Conservation (phyloP, 2,888 invertebrate genomes). For the Drosophila bunnanda region DNA sequence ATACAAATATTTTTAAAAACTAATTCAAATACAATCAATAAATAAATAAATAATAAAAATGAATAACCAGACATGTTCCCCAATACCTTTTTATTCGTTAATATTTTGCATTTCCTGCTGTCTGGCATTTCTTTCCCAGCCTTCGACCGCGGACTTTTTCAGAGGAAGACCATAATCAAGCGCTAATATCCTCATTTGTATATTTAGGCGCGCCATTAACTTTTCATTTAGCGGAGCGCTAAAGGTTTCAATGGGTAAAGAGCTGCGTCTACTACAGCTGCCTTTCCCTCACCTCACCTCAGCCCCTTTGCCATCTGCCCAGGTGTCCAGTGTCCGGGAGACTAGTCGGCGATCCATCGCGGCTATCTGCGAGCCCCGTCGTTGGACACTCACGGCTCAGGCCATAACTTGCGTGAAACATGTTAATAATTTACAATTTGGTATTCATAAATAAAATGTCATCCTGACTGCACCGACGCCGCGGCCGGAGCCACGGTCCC, state of each 20-base stretch:
- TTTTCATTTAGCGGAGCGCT: slow-evolving; percentile 70
- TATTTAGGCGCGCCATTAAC: slow-evolving; percentile 68
- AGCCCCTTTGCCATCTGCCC: slow-evolving; percentile 20
- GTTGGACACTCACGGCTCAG: slow-evolving; percentile 51
- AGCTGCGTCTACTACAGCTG: slow-evolving; percentile 6
- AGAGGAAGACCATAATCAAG: slow-evolving; percentile 73
- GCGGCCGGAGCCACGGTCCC: slow-evolving; percentile 27
- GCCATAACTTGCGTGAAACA: slow-evolving; percentile 83
- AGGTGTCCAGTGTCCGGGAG: slow-evolving; percentile 38
- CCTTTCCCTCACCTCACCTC: slow-evolving; percentile 1
- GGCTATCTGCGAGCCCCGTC: slow-evolving; percentile 23
- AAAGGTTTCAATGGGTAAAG: slow-evolving; percentile 51
- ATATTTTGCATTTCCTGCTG: slow-evolving; percentile 22
- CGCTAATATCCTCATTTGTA: slow-evolving; percentile 80
- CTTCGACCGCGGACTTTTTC: slow-evolving; percentile 50
- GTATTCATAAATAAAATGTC: slow-evolving; percentile 85
- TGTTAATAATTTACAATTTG: slow-evolving; percentile 85
- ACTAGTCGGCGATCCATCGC: slow-evolving; percentile 60
- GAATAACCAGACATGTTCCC: neutral
- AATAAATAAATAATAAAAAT: too few species aligned
- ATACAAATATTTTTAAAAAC: too few species aligned
- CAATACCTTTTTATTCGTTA: neutral
- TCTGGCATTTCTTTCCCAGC: slow-evolving; percentile 4
- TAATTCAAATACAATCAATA: neutral
- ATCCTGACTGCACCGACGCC: slow-evolving; percentile 64